These are phyloP conservation scores for Parnassius orleans DNA, from an alignment of 2,888 invertebrate species.

Conservation along the genomic window DNA sequence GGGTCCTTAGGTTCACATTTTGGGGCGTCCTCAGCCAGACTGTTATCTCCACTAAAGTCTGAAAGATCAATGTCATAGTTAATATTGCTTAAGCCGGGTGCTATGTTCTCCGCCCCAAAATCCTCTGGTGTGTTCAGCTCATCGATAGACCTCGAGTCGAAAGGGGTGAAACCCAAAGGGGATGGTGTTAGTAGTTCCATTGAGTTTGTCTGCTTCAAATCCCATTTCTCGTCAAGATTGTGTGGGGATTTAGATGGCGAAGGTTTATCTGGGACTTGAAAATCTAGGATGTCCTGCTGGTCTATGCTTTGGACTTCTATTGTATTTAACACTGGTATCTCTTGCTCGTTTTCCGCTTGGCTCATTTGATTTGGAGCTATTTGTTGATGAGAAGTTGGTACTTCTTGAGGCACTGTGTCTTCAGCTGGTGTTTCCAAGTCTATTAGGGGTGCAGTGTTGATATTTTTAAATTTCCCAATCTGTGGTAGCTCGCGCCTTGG, in stretches of 20 bases:
- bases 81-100: slow-evolving; percentile 84
- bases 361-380: slow-evolving; percentile 15
- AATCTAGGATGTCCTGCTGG: slow-evolving; percentile 50
- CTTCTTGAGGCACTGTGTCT: slow-evolving; percentile 7
- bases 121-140: slow-evolving; percentile 83
- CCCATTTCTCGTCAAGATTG: slow-evolving; percentile 55
- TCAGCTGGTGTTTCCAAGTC: slow-evolving; percentile 43
- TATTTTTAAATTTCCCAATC: slow-evolving; percentile 52
- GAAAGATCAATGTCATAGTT: slow-evolving; percentile 90
- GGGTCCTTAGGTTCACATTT: slow-evolving; percentile 73
- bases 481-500: slow-evolving; percentile 61
- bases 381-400: slow-evolving; percentile 1
- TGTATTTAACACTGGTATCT: slow-evolving; percentile 30
- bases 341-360: slow-evolving; percentile 29
- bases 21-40: slow-evolving; percentile 80
- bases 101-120: slow-evolving; percentile 71
- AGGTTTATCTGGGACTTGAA: slow-evolving; percentile 55
- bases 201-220: slow-evolving; percentile 60
- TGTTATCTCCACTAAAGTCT: slow-evolving; percentile 87
- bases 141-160: slow-evolving; percentile 81
- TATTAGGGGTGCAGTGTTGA: slow-evolving; percentile 52
- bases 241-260: slow-evolving; percentile 59
- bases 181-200: slow-evolving; percentile 82
- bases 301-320: slow-evolving; percentile 45
- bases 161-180: slow-evolving; percentile 77